phyloP scores from a whole-genome alignment of 2,113 vertebrate genomes.

The Choloepus hoffmanni region DNA sequence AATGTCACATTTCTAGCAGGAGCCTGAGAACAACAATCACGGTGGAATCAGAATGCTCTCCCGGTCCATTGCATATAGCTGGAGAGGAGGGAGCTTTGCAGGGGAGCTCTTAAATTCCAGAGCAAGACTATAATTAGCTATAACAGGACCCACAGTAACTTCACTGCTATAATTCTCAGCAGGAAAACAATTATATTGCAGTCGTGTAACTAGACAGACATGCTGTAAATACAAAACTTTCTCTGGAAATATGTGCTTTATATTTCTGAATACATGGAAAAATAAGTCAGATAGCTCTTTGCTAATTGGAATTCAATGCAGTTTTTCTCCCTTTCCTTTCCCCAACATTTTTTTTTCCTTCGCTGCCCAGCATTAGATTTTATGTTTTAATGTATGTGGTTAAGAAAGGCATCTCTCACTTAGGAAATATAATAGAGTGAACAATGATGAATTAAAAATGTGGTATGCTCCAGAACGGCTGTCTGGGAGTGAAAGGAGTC shows the following conservation, averaged over 20 bases:
- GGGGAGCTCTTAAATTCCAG: conserved; percentile 86
- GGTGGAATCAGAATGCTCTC: conserved; percentile 65
- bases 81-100: conserved; percentile 76
- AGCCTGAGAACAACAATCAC: neutral
- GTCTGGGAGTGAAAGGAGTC: neutral
- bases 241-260: conserved; percentile 85
- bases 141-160: conserved; percentile 89
- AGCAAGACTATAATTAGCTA: conserved; percentile 88
- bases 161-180: conserved; percentile 88
- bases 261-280: conserved; percentile 86
- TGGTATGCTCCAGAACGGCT: neutral
- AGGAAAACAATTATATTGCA: conserved; percentile 90
- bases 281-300: conserved; percentile 83
- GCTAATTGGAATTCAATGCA: conserved; percentile 82
- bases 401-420: conserved; percentile 6
- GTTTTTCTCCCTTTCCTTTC: neutral
- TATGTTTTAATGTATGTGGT: neutral
- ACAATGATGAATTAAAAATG: neutral
- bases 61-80: conserved; percentile 69
- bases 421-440: conserved; percentile 12
- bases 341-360: neutral
- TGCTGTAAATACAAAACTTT: conserved; percentile 90
- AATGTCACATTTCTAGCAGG: neutral
- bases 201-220: conserved; percentile 86
- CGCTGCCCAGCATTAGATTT: conserved; percentile 20